A percentile compares a stretch with the other conserved stretches of the same genome.
These are phyloP conservation scores for Margaritifera margaritifera DNA, from an alignment of 2,888 invertebrate species.

Conservation along the genomic window DNA sequence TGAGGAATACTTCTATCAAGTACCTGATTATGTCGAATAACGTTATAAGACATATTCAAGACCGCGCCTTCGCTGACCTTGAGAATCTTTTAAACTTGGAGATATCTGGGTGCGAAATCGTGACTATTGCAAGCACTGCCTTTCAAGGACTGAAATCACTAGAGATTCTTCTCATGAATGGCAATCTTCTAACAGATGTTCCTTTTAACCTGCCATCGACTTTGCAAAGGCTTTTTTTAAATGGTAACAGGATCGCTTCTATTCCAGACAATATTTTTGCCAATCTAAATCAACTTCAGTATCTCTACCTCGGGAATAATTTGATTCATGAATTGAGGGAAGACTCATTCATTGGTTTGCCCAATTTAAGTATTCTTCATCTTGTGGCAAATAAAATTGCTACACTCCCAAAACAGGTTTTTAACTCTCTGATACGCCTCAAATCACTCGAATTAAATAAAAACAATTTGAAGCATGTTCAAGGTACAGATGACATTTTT, in stretches of 20 bases:
- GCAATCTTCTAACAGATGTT: conserved; percentile 42
- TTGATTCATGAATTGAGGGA: conserved; percentile 85
- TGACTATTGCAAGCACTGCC: no score
- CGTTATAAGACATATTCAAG: conserved; percentile 32
- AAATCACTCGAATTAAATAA: conserved; percentile 85
- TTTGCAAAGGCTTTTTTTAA: conserved; percentile 42
- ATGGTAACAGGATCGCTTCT: conserved; percentile 80
- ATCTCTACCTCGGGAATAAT: conserved; percentile 90
- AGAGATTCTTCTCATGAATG: conserved; percentile 39
- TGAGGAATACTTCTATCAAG: conserved; percentile 40
- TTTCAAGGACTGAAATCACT: no score
- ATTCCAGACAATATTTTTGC: conserved; percentile 86
- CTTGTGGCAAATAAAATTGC: conserved; percentile 73
- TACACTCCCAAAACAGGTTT: conserved; percentile 72
- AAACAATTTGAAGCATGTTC: conserved; percentile 61
- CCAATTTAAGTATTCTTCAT: conserved; percentile 85
- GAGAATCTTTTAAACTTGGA: conserved; percentile 29
- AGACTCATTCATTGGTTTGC: conserved; percentile 64
- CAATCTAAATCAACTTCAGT: conserved; percentile 83
- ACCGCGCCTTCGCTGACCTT: conserved; percentile 43
- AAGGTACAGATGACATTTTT: conserved; percentile 30
- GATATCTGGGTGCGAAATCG: no score
- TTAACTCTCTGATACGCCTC: conserved; percentile 74
- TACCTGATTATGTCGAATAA: conserved; percentile 51
- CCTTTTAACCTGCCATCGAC: conserved; percentile 47